A percentile compares a stretch with the other conserved stretches of the same genome.
phyloP scores from a whole-genome alignment of 92 coral and sea anemone species.

The Zoanthus sociatus region DNA sequence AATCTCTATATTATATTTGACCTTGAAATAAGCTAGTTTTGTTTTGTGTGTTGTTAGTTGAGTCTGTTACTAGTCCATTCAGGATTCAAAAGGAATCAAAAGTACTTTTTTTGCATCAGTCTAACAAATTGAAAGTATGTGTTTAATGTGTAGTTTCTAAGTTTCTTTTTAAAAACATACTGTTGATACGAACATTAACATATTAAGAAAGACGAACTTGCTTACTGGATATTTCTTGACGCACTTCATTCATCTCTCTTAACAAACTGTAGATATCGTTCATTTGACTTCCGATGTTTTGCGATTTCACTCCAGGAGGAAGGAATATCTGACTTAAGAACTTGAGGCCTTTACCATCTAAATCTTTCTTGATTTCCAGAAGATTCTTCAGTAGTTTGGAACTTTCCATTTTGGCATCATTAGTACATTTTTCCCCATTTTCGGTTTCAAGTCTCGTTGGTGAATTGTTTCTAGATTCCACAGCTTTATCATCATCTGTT shows the following conservation, averaged over 20 bases:
- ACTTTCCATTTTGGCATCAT: background rate
- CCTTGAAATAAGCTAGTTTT: too few relatives aligned
- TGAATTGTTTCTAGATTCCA: conserved; percentile 50
- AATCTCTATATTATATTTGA: too few relatives aligned
- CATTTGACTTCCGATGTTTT: background rate
- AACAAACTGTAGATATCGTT: conserved; percentile 14
- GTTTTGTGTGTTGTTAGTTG: too few relatives aligned
- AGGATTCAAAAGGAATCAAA: too few relatives aligned
- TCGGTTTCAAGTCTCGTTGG: background rate
- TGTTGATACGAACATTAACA: too few relatives aligned
- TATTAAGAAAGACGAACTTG: background rate
- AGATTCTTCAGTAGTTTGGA: conserved; percentile 43
- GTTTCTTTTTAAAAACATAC: too few relatives aligned
- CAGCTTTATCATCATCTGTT: conserved; percentile 88
- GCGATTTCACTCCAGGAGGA: background rate
- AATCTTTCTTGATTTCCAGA: conserved; percentile 30
- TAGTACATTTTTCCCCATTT: background rate
- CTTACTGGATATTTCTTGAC: background rate
- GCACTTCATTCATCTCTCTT: conserved; percentile 11
- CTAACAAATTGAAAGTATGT: too few relatives aligned
- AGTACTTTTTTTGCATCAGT: too few relatives aligned
- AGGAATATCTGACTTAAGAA: conserved; percentile 17
- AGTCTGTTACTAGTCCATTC: too few relatives aligned
- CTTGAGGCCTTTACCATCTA: conserved; percentile 8
- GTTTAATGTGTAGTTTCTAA: too few relatives aligned